A percentile compares a stretch with the other conserved stretches of the same genome.
Conservation (phyloP, 2,113 vertebrate species). For the Chaenocephalus aceratus region DNA sequence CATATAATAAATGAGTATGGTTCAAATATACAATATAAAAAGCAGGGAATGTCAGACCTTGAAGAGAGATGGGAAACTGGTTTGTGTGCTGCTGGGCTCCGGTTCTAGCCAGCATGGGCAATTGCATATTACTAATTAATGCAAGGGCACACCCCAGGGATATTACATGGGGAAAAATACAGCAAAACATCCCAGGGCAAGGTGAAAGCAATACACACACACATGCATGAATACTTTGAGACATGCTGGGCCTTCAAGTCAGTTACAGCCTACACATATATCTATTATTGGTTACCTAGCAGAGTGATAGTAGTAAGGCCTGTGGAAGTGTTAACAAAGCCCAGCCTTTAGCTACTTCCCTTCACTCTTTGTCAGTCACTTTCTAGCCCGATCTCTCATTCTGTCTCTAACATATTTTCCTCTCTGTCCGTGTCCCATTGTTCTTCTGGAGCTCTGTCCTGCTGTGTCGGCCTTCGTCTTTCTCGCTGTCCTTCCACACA, state of each 20-base stretch:
- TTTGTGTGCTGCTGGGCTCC: constrained; percentile 15
- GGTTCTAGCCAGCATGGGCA: constrained; percentile 17
- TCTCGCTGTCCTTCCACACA: constrained; percentile 12
- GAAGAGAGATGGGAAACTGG: neutral
- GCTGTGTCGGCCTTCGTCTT: constrained; percentile 11
- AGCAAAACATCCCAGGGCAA: constrained; percentile 76
- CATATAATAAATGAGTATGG: neutral
- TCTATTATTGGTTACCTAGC: constrained; percentile 32
- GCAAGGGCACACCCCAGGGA: constrained; percentile 63
- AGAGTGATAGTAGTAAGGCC: constrained; percentile 36
- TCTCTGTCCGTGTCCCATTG: neutral
- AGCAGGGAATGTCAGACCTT: neutral
- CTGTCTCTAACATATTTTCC: constrained; percentile 37
- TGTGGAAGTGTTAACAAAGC: constrained; percentile 52
- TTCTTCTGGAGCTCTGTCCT: constrained; percentile 29
- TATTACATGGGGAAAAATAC: constrained; percentile 46
- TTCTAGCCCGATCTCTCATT: constrained; percentile 1
- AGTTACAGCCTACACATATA: neutral
- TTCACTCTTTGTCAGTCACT: constrained; percentile 48
- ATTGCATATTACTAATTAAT: constrained; percentile 72
- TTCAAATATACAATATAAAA: neutral
- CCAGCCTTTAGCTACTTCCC: constrained; percentile 42
- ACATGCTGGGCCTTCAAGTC: constrained; percentile 16
- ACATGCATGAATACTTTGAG: constrained; percentile 15
- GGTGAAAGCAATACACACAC: constrained; percentile 63